A percentile compares a stretch with the other conserved stretches of the same genome.
Conservation (phyloP, 2,888 invertebrate species). For the Lithophane socia region DNA sequence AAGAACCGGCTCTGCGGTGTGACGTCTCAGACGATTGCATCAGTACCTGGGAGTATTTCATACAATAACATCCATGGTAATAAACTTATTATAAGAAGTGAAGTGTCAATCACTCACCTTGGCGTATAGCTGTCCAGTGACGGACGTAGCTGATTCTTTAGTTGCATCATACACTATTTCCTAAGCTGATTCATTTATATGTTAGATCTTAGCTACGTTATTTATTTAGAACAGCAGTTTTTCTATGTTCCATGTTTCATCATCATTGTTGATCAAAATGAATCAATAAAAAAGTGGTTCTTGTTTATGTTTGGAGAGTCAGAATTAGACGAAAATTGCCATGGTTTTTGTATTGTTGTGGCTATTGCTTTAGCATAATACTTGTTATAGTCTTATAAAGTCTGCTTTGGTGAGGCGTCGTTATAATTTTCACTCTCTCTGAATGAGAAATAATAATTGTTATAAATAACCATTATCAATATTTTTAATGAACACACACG, state of each 20-base stretch:
- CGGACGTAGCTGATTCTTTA: background rate
- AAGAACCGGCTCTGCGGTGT: slow-evolving; percentile 18
- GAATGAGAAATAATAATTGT: slow-evolving; percentile 10
- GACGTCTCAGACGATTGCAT: slow-evolving; percentile 35
- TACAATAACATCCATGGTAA: slow-evolving; percentile 9
- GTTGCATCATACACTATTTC: background rate
- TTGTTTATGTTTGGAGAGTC: too few relatives aligned
- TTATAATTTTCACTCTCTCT: background rate
- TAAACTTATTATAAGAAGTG: background rate
- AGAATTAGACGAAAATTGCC: background rate
- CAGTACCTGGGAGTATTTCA: slow-evolving; percentile 23
- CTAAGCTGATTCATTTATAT: background rate
- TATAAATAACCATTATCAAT: slow-evolving; percentile 26
- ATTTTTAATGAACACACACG: slow-evolving; percentile 20
- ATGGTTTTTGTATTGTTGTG: background rate
- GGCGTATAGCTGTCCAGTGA: background rate
- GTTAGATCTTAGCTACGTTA: background rate
- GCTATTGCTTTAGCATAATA: too few relatives aligned
- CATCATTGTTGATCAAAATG: background rate
- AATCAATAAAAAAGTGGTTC: background rate
- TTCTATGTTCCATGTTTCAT: background rate
- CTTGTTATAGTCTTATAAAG: background rate
- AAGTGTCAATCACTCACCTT: slow-evolving; percentile 18
- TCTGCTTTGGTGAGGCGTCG: background rate
- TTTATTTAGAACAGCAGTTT: background rate